Base-by-base conservation (phyloP, 2,113 vertebrate species). In the Sinosuthora webbiana region DNA sequence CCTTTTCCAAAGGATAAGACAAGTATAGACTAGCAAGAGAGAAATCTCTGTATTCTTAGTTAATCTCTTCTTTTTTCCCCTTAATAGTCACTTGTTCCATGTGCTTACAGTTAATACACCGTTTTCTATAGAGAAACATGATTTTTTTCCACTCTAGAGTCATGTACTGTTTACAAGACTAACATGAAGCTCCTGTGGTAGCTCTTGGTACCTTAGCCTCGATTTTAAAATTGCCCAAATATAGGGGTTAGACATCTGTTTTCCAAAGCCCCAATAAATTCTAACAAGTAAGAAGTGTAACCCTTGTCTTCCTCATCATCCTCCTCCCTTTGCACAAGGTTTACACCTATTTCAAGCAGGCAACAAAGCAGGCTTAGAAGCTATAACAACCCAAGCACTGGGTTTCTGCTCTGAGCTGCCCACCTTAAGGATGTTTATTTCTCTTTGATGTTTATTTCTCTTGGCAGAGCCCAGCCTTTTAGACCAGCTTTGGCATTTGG, bases 391-490 rank as follows among this genome's bases (percentile, higher is more conserved):
- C 30, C 60, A 88, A 50, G n/a, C 78, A 57, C 23, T 33, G 44
- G 20, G 35, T 28, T 90, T 79, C 53, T 93, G 16, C 35, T 45
- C 49, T 17, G 49, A 73, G 57, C 50, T 69, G 65, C 57, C n/a
- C 14, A 22, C 31, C 39, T 74, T 13, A 44, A 42, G 19, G 49
- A 60, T 56, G 23, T 55, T 87, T 70, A 24, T 59, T 71, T 62
- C 63, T 68, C 56, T 63, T 41, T 33, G 18, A 27, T 42, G 64
- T 47, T 39, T 42, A 3, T n/a, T 6, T 56, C 27, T 56, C n/a
- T 33, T 5, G 2, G n/a, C 60, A 84, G 24, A 84, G 31, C 31
- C 37, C 2, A 5, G 59, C 42, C 65, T 50, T 41, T 0, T 1
- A 80, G 59, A 31, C 18, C 37, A 56, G 45, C 50, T 49, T 63